A percentile compares a stretch with the other conserved stretches of the same genome.
phyloP scores from a whole-genome alignment of 2,888 invertebrate genomes.

The Nymphalis c-album region DNA sequence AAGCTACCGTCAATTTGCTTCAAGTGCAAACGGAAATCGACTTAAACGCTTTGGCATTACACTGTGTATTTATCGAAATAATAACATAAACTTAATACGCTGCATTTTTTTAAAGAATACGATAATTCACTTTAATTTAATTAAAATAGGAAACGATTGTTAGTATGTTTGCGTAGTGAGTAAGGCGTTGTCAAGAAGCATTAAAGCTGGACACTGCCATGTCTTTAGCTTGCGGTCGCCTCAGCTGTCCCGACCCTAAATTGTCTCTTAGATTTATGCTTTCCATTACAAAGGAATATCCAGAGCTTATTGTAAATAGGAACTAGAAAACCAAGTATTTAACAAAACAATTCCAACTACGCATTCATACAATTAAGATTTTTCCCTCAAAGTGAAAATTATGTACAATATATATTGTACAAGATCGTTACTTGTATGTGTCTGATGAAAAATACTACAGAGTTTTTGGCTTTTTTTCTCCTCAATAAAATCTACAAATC shows the following conservation, averaged over 20 bases:
- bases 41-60: constrained; percentile 18
- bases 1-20: constrained; percentile 13
- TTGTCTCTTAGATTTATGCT: constrained; percentile 74
- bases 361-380: neutral
- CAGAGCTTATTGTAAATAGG: constrained; percentile 15
- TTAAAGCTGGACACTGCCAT: constrained; percentile 59
- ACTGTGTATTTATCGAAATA: neutral
- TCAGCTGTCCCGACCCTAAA: constrained; percentile 63
- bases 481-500: too few species aligned
- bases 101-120: neutral
- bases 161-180: constrained; percentile 25
- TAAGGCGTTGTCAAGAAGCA: constrained; percentile 66
- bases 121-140: neutral
- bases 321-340: constrained; percentile 12
- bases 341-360: neutral
- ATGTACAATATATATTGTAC: too few species aligned
- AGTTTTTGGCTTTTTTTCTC: too few species aligned
- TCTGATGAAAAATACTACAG: too few species aligned
- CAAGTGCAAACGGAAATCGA: constrained; percentile 16
- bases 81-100: neutral
- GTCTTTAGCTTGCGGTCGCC: constrained; percentile 59
- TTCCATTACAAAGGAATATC: constrained; percentile 55
- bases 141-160: neutral
- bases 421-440: too few species aligned
- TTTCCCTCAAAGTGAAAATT: neutral